Conservation (phyloP, 2,113 vertebrate species). For the Carassius auratus region DNA sequence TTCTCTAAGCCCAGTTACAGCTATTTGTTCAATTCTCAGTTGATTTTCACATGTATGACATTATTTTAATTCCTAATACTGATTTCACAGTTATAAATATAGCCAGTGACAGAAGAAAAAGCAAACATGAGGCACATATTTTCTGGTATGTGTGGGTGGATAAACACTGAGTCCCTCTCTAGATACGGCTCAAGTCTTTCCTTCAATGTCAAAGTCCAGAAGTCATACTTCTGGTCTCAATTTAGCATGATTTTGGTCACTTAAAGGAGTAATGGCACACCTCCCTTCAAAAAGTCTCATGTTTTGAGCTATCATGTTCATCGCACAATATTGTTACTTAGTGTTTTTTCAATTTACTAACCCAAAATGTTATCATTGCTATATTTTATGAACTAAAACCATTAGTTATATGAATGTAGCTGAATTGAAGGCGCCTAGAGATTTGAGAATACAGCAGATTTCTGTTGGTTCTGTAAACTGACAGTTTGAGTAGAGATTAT, state of each 20-base stretch:
- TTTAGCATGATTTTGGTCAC: not conserved
- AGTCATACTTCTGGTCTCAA: not conserved
- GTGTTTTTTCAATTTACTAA: not conserved
- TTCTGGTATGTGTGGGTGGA: not conserved
- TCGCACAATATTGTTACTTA: not conserved
- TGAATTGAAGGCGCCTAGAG: not conserved
- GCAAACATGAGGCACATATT: not conserved
- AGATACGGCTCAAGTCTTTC: not conserved
- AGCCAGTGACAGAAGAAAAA: not conserved
- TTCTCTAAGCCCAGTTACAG: not conserved
- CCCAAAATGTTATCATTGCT: not conserved
- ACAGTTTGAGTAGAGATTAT: slow-evolving; percentile 24
- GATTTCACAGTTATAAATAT: not conserved
- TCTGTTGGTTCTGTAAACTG: not conserved
- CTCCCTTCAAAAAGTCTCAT: not conserved
- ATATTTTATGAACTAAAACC: not conserved
- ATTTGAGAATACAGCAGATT: not conserved
- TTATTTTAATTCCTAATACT: not conserved
- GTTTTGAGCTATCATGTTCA: not conserved
- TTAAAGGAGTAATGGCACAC: not conserved
- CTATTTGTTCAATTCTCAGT: not conserved
- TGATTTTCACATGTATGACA: not conserved
- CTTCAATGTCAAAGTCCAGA: not conserved
- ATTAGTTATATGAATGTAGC: not conserved
- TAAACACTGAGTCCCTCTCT: not conserved